These are phyloP conservation scores for Gyrodactylus bullatarudis DNA, from an alignment of 1,140 invertebrate genomes.

Conservation along the genomic window DNA sequence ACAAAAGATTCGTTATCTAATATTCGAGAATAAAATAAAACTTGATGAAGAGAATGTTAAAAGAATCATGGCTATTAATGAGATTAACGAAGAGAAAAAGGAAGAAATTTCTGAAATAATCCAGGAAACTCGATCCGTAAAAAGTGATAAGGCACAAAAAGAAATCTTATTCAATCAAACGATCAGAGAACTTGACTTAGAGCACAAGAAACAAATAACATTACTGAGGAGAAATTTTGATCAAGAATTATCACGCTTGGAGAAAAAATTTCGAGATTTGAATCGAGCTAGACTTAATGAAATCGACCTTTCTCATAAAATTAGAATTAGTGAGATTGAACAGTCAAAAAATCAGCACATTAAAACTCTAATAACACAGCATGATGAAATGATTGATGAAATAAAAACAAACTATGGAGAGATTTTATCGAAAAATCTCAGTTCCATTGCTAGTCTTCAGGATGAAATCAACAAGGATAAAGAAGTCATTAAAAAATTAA, in stretches of 20 bases:
- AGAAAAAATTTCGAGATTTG: neutral
- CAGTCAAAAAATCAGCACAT: neutral
- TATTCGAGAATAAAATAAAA: neutral
- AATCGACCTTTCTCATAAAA: neutral
- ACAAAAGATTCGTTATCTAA: neutral
- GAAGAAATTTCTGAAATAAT: no score
- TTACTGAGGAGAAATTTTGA: neutral
- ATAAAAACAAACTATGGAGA: neutral
- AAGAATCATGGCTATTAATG: no score
- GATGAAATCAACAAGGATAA: neutral
- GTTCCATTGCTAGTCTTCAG: neutral
- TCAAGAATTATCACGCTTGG: neutral
- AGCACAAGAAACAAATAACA: neutral
- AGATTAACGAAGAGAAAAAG: no score
- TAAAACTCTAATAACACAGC: neutral
- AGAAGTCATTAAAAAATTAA: neutral
- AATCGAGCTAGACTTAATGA: neutral
- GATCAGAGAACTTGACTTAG: neutral
- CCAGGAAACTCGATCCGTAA: no score
- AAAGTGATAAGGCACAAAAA: no score
- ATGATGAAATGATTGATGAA: neutral
- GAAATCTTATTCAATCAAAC: no score
- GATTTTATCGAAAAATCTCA: neutral
- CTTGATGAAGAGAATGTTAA: neutral
- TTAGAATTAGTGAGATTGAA: neutral